These are phyloP conservation scores for Cygnus buccinator DNA, from an alignment of 2,113 vertebrate genomes.

Conservation along the genomic window DNA sequence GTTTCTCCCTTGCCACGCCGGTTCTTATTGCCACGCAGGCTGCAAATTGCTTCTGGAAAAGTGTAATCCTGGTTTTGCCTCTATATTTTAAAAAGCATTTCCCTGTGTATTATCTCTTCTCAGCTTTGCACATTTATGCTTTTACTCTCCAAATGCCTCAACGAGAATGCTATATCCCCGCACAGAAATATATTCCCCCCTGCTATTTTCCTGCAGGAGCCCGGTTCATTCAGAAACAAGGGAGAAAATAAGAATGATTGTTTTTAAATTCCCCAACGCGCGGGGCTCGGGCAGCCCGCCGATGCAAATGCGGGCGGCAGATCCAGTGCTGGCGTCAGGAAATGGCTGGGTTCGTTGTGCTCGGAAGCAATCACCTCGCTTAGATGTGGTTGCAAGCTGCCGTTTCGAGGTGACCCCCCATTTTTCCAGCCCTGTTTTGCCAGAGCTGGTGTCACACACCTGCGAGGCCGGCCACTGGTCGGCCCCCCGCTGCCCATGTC, in stretches of 20 bases:
- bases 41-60: conserved; percentile 34
- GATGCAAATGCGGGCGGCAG: conserved; percentile 41
- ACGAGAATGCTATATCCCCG: conserved; percentile 19
- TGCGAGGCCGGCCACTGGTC: neutral
- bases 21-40: neutral
- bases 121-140: neutral
- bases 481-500: neutral
- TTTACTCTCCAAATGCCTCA: conserved; percentile 27
- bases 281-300: neutral
- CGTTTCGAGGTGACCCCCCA: neutral
- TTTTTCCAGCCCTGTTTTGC: neutral
- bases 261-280: conserved; percentile 21
- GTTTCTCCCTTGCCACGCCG: neutral
- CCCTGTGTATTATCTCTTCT: neutral
- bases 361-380: neutral
- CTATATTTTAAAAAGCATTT: conserved; percentile 35
- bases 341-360: neutral
- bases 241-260: neutral
- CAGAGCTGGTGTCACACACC: neutral
- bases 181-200: conserved; percentile 52
- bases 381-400: neutral
- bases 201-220: conserved; percentile 52
- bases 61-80: conserved; percentile 28
- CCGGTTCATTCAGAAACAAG: conserved; percentile 41
- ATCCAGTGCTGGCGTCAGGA: neutral